These are phyloP conservation scores for Macrosiphum euphorbiae DNA, from an alignment of 2,888 invertebrate species.

Conservation along the genomic window DNA sequence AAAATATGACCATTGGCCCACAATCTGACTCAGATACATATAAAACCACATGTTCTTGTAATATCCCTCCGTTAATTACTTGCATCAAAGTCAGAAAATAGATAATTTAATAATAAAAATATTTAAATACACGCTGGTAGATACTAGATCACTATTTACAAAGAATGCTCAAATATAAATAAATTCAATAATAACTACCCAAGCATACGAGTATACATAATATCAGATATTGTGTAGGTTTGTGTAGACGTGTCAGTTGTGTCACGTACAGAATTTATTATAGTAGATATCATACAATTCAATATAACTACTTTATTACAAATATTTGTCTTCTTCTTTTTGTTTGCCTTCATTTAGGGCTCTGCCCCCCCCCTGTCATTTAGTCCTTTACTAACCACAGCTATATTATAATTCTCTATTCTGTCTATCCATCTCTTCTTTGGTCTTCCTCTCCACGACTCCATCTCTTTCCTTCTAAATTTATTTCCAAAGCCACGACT, in stretches of 20 bases:
- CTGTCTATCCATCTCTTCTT: background rate
- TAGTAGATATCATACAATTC: background rate
- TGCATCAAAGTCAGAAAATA: slow-evolving; percentile 33
- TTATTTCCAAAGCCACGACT: too few relatives aligned
- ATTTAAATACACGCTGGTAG: background rate
- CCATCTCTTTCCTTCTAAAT: too few relatives aligned
- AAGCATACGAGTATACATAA: background rate
- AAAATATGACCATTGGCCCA: slow-evolving; percentile 15
- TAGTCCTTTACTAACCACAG: background rate
- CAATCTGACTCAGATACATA: slow-evolving; percentile 2
- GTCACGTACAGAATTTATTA: too few relatives aligned
- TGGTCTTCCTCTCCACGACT: too few relatives aligned
- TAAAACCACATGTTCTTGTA: slow-evolving; percentile 44
- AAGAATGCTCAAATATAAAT: background rate
- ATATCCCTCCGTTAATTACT: slow-evolving; percentile 38
- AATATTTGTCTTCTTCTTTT: background rate
- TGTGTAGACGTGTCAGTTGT: background rate
- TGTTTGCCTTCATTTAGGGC: background rate
- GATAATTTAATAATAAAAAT: slow-evolving; percentile 1
- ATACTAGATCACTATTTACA: background rate
- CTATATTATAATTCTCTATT: background rate
- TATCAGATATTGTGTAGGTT: background rate
- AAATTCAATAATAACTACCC: background rate
- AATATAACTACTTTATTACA: background rate
- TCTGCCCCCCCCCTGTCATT: background rate